Percentiles rank a stretch among this genome's conserved stretches.
phyloP scores from a whole-genome alignment of 2,113 vertebrate genomes.

The Microcebus ravelobensis region DNA sequence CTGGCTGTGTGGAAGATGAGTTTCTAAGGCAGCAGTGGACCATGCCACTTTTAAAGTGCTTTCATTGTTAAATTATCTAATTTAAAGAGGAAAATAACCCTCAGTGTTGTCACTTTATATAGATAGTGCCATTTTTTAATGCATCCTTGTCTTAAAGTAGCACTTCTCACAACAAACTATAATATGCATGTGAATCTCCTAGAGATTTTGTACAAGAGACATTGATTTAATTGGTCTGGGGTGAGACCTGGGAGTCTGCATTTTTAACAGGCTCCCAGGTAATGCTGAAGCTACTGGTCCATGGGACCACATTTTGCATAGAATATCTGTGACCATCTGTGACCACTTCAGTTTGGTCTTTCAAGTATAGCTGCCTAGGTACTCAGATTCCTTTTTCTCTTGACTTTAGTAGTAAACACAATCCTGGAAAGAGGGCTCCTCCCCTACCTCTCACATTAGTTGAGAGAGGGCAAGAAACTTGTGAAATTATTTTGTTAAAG shows the following conservation, averaged over 20 bases:
- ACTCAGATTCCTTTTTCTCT: neutral
- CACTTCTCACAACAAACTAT: neutral
- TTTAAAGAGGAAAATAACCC: conserved; percentile 23
- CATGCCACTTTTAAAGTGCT: neutral
- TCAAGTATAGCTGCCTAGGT: neutral
- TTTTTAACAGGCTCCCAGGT: neutral
- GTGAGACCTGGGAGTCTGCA: neutral
- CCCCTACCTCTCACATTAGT: neutral
- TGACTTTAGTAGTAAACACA: neutral
- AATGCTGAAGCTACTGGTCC: neutral
- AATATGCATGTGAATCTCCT: neutral
- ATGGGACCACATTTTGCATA: neutral
- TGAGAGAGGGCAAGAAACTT: neutral
- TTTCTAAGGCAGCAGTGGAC: conserved; percentile 1
- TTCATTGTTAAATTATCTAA: conserved; percentile 33
- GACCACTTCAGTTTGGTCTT: neutral
- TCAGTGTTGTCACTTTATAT: neutral
- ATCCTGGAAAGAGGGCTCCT: neutral
- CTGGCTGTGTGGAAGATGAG: neutral
- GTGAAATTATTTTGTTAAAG: neutral
- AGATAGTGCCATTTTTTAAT: neutral
- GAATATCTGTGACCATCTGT: neutral
- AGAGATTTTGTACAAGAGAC: neutral
- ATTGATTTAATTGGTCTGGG: neutral
- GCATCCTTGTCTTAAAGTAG: conserved; percentile 13